phyloP scores from a whole-genome alignment of 2,888 invertebrate species.

The Ectemnius cavifrons region DNA sequence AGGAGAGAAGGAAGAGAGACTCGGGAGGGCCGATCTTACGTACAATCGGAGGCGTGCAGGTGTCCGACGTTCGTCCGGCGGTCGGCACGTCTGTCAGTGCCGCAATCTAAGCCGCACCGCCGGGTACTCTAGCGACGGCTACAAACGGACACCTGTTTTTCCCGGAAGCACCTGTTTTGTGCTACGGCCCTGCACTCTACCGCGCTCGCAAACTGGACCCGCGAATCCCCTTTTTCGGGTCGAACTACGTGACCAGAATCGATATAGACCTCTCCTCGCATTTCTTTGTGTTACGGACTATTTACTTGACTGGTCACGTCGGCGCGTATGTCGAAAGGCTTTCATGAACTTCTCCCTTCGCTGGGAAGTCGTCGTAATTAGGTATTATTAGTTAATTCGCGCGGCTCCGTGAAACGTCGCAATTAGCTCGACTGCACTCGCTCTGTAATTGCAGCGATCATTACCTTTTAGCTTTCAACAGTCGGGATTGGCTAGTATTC shows the following conservation, averaged over 20 bases:
- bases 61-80: constrained; percentile 68
- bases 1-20: constrained; percentile 19
- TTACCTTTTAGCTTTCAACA: not conserved
- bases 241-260: constrained; percentile 42
- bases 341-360: not conserved
- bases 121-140: constrained; percentile 62
- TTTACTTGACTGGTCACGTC: constrained; percentile 1
- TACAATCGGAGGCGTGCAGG: constrained; percentile 74
- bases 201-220: constrained; percentile 14
- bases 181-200: constrained; percentile 33
- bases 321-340: not conserved
- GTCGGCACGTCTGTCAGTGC: constrained; percentile 63
- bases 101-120: constrained; percentile 56
- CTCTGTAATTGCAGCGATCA: constrained; percentile 2
- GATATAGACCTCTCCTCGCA: constrained; percentile 29
- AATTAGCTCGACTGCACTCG: not conserved
- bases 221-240: constrained; percentile 39
- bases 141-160: constrained; percentile 68
- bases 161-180: constrained; percentile 63
- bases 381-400: constrained; percentile 4
- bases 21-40: constrained; percentile 62
- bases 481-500: no score
- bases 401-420: not conserved
- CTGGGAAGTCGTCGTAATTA: not conserved
- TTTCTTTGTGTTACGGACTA: constrained; percentile 23